Evolutionary conservation across 2,113 vertebrate species (phyloP).

Genomic region (Gadus macrocephalus): DNA sequence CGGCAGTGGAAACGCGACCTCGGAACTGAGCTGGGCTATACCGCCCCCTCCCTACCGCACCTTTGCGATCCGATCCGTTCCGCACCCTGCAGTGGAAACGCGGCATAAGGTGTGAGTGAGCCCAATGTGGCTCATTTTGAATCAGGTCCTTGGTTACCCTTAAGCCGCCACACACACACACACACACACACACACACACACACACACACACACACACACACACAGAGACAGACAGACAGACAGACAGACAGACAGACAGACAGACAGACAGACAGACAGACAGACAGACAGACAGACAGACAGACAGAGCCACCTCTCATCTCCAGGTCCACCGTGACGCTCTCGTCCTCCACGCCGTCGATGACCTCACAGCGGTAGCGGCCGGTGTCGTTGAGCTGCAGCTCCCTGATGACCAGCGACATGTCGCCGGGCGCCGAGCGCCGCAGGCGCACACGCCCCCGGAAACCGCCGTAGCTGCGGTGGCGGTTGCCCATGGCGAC

Average conservation of each 20-base stretch:
- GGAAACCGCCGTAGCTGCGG: conserved; percentile 81
- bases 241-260: no score
- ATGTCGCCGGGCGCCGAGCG: conserved; percentile 58
- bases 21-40: no score
- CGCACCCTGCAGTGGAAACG: no score
- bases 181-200: neutral
- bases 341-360: conserved; percentile 89
- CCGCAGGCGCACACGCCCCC: conserved; percentile 73
- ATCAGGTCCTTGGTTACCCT: no score
- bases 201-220: neutral
- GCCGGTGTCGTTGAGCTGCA: conserved; percentile 80
- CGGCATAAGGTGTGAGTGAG: no score
- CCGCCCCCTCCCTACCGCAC: no score
- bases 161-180: no score
- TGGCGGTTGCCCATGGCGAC: conserved; percentile 80
- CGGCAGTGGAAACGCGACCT: no score
- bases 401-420: conserved; percentile 77
- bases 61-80: no score
- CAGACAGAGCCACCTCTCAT: conserved; percentile 72
- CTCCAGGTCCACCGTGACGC: conserved; percentile 81
- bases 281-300: neutral
- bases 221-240: no score
- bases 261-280: neutral
- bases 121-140: no score
- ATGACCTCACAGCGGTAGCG: conserved; percentile 92